A percentile compares a stretch with the other conserved stretches of the same genome.
Conservation (phyloP, 2,797 vertebrate species). For the Onychomys leucogaster region DNA sequence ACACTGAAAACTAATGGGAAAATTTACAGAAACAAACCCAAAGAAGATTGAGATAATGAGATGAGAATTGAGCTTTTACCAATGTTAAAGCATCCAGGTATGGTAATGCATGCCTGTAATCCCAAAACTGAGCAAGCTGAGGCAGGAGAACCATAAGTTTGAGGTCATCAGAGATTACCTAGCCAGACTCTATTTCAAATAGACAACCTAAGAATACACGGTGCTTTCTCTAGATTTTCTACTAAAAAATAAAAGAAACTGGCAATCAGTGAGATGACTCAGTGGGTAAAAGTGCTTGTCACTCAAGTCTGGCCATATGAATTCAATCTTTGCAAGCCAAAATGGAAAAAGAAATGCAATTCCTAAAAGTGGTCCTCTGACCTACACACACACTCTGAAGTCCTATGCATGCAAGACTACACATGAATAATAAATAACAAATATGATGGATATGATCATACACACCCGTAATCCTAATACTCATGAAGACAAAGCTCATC, state of each 20-base stretch:
- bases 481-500: not conserved
- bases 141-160: not conserved
- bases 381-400: not conserved
- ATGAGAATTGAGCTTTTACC: not conserved
- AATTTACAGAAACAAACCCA: not conserved
- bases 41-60: not conserved
- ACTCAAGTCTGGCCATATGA: not conserved
- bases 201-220: not conserved
- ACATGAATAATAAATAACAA: not conserved
- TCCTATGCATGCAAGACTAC: not conserved
- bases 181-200: no score
- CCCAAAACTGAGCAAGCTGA: not conserved
- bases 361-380: not conserved
- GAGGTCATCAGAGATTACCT: no score
- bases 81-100: not conserved
- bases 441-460: not conserved
- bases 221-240: not conserved
- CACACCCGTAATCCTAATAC: not conserved
- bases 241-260: constrained; percentile 32
- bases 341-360: not conserved
- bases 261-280: not conserved
- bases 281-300: not conserved
- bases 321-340: not conserved
- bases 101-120: not conserved
- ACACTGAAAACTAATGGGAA: not conserved